Conservation (phyloP, 2,888 invertebrate genomes). For the Drosophila emarginata region DNA sequence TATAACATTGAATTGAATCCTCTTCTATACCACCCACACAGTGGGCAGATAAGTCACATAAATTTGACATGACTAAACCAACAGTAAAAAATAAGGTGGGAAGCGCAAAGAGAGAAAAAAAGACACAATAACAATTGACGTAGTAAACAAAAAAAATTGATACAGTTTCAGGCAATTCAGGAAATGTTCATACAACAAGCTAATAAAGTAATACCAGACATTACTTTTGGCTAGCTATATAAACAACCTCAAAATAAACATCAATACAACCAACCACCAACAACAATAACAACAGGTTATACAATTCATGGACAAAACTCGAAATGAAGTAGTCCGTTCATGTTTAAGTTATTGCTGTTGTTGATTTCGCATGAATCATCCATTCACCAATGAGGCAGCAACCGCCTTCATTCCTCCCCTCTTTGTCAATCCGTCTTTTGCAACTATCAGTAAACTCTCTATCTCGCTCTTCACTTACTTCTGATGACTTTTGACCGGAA, state of each 20-base stretch:
- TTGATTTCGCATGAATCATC: conserved; percentile 44
- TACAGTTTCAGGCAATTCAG: conserved; percentile 49
- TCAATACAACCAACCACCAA: conserved; percentile 35
- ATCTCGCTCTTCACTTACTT: too few species aligned
- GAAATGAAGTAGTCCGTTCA: conserved; percentile 35
- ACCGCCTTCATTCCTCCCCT: background rate
- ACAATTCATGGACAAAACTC: conserved; percentile 71
- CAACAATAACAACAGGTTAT: conserved; percentile 55
- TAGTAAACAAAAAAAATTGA: conserved; percentile 45
- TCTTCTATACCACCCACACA: conserved; percentile 16
- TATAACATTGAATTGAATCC: conserved; percentile 5
- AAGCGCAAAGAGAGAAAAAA: conserved; percentile 7
- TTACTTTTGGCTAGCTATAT: conserved; percentile 44
- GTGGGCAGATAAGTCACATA: conserved; percentile 39
- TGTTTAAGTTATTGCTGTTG: conserved; percentile 16
- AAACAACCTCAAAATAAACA: conserved; percentile 67
- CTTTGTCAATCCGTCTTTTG: background rate
- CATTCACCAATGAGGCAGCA: conserved; percentile 38
- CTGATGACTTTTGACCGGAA: conserved; percentile 20
- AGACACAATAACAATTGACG: conserved; percentile 31
- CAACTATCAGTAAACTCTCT: conserved; percentile 15
- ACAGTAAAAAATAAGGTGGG: conserved; percentile 4
- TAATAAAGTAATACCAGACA: conserved; percentile 60
- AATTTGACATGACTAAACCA: conserved; percentile 57
- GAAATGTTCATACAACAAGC: conserved; percentile 59